Evolutionary conservation across 2,888 invertebrate species (phyloP), one percentile per base, ranked within the genome.

Genomic region (Protodeltote pygarga): DNA sequence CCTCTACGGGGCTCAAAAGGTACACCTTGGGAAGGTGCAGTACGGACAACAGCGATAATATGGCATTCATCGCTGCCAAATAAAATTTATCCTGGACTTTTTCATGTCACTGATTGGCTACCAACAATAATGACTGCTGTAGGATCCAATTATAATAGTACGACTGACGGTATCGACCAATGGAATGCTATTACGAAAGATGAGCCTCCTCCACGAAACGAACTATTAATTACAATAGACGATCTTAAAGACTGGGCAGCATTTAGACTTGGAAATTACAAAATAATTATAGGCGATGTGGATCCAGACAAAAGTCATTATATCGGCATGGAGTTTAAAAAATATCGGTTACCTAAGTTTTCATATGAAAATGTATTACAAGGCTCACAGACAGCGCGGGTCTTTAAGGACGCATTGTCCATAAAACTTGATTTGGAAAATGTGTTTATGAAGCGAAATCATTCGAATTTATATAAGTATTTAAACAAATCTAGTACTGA

Each of bases 51-150:
- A 0, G 95, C 94, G 0, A 93, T 95, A 13, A 79, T 97, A 25
- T 97, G 95, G 94, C 74, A 81, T 32, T 53, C 72, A 29, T 38
- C 59, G 15, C 31, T 83, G 28, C 94, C 94, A 70, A 93, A 95
- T 0, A 90, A 93, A 62, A 87, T 95, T 2, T 71, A 50, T 48
- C 53, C 69, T 8, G 76, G 76, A 3, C 83, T 96, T 46, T 93
- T 97, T 51, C 96, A 97, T 75, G 93, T 97, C 6, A 93, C 94
- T 10, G 97, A 97, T 81, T 96, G 96, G 95, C 75, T 97, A 32
- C 96, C 97, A 0, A 97, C 97, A 0, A 79, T 95, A 15, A 83
- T 92, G 46, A 55, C 74, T 28, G 82, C 80, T 10, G 81, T 81
- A 35, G 82, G 82, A 25, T 79, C 77, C 1, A 48, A 55, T 10